Evolutionary conservation across 1,140 invertebrate species (phyloP).

Genomic region (Vanessa atalanta): DNA sequence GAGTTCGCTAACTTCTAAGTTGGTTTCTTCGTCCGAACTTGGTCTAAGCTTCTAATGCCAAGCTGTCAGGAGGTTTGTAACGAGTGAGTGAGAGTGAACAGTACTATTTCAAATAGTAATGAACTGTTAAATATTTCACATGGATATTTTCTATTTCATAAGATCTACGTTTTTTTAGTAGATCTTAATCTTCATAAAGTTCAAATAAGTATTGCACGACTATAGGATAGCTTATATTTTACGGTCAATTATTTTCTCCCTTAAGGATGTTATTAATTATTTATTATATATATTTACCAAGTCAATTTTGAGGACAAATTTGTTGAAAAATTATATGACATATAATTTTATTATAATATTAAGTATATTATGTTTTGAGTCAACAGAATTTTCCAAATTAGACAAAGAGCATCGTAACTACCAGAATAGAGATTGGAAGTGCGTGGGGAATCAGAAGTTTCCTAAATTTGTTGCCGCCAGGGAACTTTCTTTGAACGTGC

Average conservation of each 20-base stretch:
- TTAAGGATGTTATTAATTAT: too few relatives aligned
- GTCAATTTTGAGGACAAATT: too few relatives aligned
- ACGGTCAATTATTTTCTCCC: too few relatives aligned
- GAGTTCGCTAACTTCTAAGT: slow-evolving; percentile 66
- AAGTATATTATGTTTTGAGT: neutral
- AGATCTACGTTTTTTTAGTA: neutral
- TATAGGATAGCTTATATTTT: too few relatives aligned
- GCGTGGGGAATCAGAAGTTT: slow-evolving; percentile 55
- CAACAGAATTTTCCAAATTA: slow-evolving; percentile 26
- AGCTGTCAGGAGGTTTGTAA: slow-evolving; percentile 19
- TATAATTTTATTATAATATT: neutral
- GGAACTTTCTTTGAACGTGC: slow-evolving; percentile 51
- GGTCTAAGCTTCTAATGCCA: slow-evolving; percentile 29
- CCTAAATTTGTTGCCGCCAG: slow-evolving; percentile 48
- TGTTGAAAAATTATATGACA: neutral
- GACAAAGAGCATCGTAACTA: slow-evolving; percentile 36
- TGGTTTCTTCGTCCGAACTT: slow-evolving; percentile 59
- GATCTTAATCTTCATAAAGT: too few relatives aligned
- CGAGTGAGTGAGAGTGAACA: neutral
- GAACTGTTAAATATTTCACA: neutral
- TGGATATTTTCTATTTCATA: neutral
- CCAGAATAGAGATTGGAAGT: slow-evolving; percentile 32
- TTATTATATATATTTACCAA: too few relatives aligned
- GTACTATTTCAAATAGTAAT: slow-evolving; percentile 9
- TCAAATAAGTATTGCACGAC: too few relatives aligned